Base-by-base conservation (phyloP, 2,113 vertebrate species). In the Neomonachus schauinslandi region DNA sequence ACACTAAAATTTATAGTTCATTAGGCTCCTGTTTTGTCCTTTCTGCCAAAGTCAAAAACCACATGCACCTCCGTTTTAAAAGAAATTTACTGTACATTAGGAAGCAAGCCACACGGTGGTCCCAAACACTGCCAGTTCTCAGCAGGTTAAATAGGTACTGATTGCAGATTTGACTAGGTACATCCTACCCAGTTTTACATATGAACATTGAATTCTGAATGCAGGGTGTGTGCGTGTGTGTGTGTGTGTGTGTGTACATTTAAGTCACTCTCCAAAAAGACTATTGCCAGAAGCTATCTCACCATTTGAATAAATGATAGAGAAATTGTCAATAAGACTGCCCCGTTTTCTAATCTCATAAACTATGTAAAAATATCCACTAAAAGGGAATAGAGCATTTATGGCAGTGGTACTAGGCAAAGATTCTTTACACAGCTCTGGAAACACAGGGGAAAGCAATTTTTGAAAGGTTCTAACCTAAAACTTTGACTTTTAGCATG, bases 11-110 rank as follows among this genome's bases (percentile, higher is more conserved):
- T 90, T 91, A 51, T 79, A 82, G 76, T 87, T 96, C 51, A 96
- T 97, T 98, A 94, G 83, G 94, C 42, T 91, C 61, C 85, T 89
- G 69, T 95, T 97, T 97, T 98, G 97, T 97, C 72, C 94, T 97
- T 93, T 94, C 74, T 94, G 95, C 92, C 91, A 96, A 91, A 95
- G 88, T 95, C 33, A 82, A 93, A 97, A 94, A 59, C 61, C 93
- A 96, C 65, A 84, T 1, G 1, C 49, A 77, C 86, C 92, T 96
- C 89, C 74, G 4, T 97, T 96, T 95, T 98, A 85, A 96, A 94
- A 96, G 95, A 96, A 95, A 97, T 96, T 95, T 92, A 63, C 59
- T 42, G 89, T 97, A 85, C 61, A 80, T 96, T 96, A 96, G 85
- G 89, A 94, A 97, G 89, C 49, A 86, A 97, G 65, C 94, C 51